phyloP scores from a whole-genome alignment of 2,797 vertebrate genomes.

The Anguilla megastoma region DNA sequence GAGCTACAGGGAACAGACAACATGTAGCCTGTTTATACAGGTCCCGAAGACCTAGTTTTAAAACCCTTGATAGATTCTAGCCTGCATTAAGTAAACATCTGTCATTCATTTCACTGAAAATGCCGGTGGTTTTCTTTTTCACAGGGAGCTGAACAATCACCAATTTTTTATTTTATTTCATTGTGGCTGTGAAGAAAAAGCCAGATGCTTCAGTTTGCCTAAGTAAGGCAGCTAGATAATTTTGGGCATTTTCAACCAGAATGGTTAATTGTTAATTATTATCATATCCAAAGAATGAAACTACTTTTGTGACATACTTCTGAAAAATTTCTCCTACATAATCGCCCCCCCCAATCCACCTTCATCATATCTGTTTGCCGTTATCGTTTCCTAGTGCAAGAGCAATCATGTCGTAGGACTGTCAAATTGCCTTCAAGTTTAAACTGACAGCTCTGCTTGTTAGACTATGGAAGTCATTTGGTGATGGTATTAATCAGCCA shows the following conservation, averaged over 20 bases:
- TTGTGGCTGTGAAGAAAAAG: no score
- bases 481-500: conserved; percentile 50
- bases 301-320: background rate
- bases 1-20: no score
- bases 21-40: no score
- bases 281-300: background rate
- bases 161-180: no score
- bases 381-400: background rate
- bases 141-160: no score
- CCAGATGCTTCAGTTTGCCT: background rate
- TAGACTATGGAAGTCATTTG: conserved; percentile 39
- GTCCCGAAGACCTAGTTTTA: no score
- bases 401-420: background rate
- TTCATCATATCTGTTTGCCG: background rate
- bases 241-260: background rate
- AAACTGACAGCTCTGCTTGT: conserved; percentile 7
- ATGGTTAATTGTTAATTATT: background rate
- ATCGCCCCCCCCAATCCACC: background rate
- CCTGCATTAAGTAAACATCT: background rate
- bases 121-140: no score
- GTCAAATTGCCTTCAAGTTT: background rate
- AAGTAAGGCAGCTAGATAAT: background rate
- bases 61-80: no score
- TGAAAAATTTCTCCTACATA: background rate
- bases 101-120: conserved; percentile 10